These are phyloP conservation scores for Ginglymostoma cirratum DNA, from an alignment of 2,113 vertebrate species.

Conservation along the genomic window DNA sequence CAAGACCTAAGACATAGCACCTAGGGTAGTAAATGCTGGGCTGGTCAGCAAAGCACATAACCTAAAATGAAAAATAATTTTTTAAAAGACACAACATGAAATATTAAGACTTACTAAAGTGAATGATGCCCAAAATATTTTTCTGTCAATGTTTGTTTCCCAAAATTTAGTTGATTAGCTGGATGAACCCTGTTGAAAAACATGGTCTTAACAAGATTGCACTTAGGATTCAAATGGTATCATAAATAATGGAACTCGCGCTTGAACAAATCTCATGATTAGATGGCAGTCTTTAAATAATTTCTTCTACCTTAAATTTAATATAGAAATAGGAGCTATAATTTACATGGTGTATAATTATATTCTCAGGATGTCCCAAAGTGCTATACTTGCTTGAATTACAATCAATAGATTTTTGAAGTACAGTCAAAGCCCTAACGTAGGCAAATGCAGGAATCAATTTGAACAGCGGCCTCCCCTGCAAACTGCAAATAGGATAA, in stretches of 20 bases:
- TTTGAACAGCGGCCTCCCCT: background rate
- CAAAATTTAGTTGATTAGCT: background rate
- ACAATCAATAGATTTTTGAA: background rate
- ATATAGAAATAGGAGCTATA: background rate
- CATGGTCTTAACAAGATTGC: background rate
- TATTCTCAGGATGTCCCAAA: background rate
- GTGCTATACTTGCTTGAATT: background rate
- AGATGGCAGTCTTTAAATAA: background rate
- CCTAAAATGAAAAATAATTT: background rate
- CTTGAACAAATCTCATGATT: background rate
- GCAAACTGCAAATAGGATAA: background rate
- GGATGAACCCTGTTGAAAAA: background rate
- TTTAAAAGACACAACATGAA: background rate
- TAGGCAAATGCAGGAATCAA: background rate
- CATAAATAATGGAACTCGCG: background rate
- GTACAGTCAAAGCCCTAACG: background rate
- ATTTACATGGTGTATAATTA: background rate
- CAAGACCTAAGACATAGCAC: background rate
- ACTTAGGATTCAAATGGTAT: background rate
- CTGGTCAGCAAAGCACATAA: background rate
- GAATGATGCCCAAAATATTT: background rate
- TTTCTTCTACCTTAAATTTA: background rate
- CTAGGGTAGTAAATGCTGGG: background rate
- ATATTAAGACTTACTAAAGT: background rate
- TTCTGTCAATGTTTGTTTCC: background rate